Evolutionary conservation across 1,140 invertebrate species (phyloP), one percentile per base, ranked within the genome.

Genomic region (Coelopa frigida): DNA sequence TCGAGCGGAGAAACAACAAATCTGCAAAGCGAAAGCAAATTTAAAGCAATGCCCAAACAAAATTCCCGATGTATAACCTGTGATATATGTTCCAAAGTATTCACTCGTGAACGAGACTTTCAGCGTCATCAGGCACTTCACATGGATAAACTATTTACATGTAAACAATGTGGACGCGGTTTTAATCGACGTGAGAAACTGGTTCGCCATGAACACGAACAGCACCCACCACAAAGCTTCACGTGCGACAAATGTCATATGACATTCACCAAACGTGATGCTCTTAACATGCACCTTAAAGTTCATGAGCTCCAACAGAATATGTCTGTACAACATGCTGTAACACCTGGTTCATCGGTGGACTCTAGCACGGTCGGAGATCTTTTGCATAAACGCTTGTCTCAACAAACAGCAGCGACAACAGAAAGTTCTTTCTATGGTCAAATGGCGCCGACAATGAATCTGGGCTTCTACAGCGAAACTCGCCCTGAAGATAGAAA

Each of bases 151-250:
- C 72, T 78, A 5, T 81, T 79, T 51, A 73, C 75, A 24, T 83
- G 81, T 57, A 72, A 63, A 39, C 72, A 74, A 40, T 83, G 81
- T 64, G 72, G 75, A 44, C 79, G 80, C 53, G 74, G 75, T 44
- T 83, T 83, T 54, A 78, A 74, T 21, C 73, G 76, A 14, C 80
- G 80, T 50, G 80, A 83, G 53, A 82, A 82, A 59, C 59, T 83
- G 46, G 74, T 79, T 15, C 72, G 80, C 15, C 81, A 83, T 63
- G 75, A 78, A 57, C 56, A 76, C 44, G 78, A 76, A 50, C 78
- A 78, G 51, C 61, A 61, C 40, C 56, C 53, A 0, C 77, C 78
- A 43, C 75, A 72, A 48, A n/a, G n/a, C n/a, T 76, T 72, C 59
- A 71, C 72, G 31, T 79, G 77, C 51, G 68, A 72, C 33, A 72